phyloP scores from a whole-genome alignment of 2,888 invertebrate species.

The Drosophila prolongata region DNA sequence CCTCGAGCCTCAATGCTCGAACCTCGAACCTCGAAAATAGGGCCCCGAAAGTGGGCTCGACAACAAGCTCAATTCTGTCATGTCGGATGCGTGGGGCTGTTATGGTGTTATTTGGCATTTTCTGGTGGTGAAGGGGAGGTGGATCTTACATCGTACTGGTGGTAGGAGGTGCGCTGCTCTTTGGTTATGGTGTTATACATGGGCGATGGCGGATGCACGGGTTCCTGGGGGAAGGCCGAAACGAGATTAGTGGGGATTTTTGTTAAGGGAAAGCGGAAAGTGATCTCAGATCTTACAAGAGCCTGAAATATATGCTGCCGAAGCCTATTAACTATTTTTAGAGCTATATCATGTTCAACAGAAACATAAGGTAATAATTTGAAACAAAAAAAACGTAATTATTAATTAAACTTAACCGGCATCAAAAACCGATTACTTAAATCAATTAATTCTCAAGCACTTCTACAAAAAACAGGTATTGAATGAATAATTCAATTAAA shows the following conservation, averaged over 20 bases:
- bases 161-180: conserved; percentile 83
- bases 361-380: not conserved
- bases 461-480: not conserved
- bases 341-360: not conserved
- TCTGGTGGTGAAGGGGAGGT: conserved; percentile 12
- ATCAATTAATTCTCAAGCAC: not conserved
- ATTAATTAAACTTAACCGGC: no score
- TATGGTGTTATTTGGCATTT: conserved; percentile 25
- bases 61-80: conserved; percentile 54
- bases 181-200: conserved; percentile 82
- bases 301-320: not conserved
- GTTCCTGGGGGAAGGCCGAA: conserved; percentile 56
- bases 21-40: conserved; percentile 1
- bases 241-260: conserved; percentile 39
- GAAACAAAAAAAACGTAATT: no score
- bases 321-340: not conserved
- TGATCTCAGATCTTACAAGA: conserved; percentile 4
- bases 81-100: conserved; percentile 35
- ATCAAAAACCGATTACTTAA: not conserved
- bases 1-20: conserved; percentile 7
- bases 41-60: conserved; percentile 46
- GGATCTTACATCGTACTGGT: conserved; percentile 84
- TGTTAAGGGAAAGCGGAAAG: not conserved
- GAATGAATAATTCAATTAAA: no score
- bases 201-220: conserved; percentile 83